phyloP scores from a whole-genome alignment of 2,113 vertebrate species.

The Pteruthius melanotis region DNA sequence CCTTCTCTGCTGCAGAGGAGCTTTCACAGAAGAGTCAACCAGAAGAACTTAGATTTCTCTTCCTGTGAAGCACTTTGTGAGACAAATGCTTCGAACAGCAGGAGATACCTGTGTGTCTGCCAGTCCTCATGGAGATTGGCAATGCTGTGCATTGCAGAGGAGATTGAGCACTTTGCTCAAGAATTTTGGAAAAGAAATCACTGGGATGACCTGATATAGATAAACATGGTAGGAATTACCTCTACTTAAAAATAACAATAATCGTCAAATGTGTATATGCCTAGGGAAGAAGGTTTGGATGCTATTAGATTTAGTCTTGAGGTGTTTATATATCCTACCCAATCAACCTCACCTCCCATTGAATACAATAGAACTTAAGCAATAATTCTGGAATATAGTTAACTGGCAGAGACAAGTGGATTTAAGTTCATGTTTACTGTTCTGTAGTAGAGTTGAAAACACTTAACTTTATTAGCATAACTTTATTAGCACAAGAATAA shows the following conservation, averaged over 20 bases:
- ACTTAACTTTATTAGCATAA: not conserved
- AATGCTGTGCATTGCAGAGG: not conserved
- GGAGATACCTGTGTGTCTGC: not conserved
- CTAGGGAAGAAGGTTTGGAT: not conserved
- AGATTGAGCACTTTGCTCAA: not conserved
- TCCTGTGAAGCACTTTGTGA: not conserved
- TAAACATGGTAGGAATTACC: not conserved
- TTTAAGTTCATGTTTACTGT: not conserved
- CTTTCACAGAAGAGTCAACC: not conserved
- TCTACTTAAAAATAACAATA: not conserved
- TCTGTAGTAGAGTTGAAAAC: not conserved
- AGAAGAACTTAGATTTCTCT: not conserved
- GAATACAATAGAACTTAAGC: not conserved
- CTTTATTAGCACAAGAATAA: not conserved
- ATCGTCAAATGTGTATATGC: not conserved
- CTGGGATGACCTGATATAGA: not conserved
- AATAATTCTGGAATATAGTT: not conserved
- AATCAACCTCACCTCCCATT: not conserved
- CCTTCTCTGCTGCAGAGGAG: not conserved
- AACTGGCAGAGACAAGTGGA: not conserved
- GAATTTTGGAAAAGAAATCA: not conserved
- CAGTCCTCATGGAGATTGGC: fast-evolving
- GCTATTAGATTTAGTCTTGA: not conserved
- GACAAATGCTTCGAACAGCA: not conserved
- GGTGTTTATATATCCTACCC: not conserved